These are phyloP conservation scores for Steinernema carpocapsae DNA, from an alignment of 2,888 invertebrate genomes.

Conservation along the genomic window DNA sequence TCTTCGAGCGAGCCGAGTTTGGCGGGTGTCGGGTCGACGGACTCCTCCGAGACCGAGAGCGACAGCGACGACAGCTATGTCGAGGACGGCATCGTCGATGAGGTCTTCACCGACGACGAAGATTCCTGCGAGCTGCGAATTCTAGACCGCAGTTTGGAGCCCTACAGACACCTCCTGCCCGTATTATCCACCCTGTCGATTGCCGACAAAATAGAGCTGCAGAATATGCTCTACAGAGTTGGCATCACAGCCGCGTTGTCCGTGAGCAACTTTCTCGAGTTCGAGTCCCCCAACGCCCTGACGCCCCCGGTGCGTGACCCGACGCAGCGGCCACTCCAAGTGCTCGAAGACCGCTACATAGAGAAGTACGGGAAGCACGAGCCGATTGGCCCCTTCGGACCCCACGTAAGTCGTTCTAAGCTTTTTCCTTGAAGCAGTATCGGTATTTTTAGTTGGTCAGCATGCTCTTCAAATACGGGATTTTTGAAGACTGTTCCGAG, in stretches of 20 bases:
- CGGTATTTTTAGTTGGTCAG: neutral
- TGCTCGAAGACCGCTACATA: conserved; percentile 24
- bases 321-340: conserved; percentile 2
- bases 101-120: conserved; percentile 20
- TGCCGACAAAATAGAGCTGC: conserved; percentile 41
- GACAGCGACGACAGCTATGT: conserved; percentile 31
- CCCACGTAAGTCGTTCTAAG: neutral
- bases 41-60: neutral
- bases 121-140: neutral
- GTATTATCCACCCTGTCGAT: conserved; percentile 39
- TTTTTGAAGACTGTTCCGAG: conserved; percentile 27
- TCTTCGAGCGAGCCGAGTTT: conserved; percentile 7
- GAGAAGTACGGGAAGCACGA: conserved; percentile 28
- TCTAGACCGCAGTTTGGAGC: conserved; percentile 36
- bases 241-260: conserved; percentile 43
- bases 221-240: conserved; percentile 41
- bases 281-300: conserved; percentile 1
- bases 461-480: conserved; percentile 24
- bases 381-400: neutral
- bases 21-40: neutral
- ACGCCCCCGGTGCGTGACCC: conserved; percentile 5
- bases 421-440: neutral
- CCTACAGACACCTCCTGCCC: conserved; percentile 44
- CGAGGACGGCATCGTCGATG: conserved; percentile 26
- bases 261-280: conserved; percentile 38